phyloP scores from a whole-genome alignment of 2,797 vertebrate species.

The Thamnophis elegans region DNA sequence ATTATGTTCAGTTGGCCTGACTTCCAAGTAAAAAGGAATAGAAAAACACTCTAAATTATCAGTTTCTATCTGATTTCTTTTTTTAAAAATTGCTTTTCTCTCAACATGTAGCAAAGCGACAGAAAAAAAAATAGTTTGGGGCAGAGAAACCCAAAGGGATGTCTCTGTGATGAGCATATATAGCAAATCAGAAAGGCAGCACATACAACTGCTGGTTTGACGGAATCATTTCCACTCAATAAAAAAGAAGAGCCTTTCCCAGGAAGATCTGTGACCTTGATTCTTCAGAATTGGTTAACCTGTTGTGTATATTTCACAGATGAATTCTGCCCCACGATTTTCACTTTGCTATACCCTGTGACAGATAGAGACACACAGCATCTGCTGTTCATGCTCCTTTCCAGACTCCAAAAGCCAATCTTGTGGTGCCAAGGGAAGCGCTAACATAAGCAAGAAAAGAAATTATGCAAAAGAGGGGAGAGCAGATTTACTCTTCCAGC shows the following conservation, averaged over 20 bases:
- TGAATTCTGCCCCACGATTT: conserved; percentile 77
- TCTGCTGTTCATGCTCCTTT: conserved; percentile 68
- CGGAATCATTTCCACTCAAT: conserved; percentile 64
- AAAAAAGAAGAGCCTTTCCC: conserved; percentile 60
- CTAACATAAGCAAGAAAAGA: conserved; percentile 61
- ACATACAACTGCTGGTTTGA: conserved; percentile 59
- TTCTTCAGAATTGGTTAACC: conserved; percentile 74
- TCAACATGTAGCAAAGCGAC: conserved; percentile 48
- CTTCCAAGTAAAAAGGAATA: not conserved
- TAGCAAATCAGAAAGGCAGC: conserved; percentile 59
- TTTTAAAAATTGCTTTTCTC: not conserved
- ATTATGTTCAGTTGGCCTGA: not conserved
- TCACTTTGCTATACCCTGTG: conserved; percentile 59
- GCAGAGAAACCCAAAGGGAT: conserved; percentile 59
- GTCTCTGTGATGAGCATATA: conserved; percentile 56
- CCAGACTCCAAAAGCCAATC: conserved; percentile 67
- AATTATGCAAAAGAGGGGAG: conserved; percentile 73
- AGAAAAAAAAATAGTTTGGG: conserved; percentile 40
- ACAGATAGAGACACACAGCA: conserved; percentile 64
- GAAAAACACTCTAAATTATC: not conserved
- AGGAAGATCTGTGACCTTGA: conserved; percentile 73
- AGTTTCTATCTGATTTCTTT: conserved; percentile 33
- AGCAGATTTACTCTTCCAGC: conserved; percentile 73
- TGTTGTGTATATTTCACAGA: conserved; percentile 77
- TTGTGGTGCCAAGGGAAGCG: conserved; percentile 71